Base-by-base conservation (phyloP, 2,113 vertebrate species). In the Pygoscelis antarcticus region DNA sequence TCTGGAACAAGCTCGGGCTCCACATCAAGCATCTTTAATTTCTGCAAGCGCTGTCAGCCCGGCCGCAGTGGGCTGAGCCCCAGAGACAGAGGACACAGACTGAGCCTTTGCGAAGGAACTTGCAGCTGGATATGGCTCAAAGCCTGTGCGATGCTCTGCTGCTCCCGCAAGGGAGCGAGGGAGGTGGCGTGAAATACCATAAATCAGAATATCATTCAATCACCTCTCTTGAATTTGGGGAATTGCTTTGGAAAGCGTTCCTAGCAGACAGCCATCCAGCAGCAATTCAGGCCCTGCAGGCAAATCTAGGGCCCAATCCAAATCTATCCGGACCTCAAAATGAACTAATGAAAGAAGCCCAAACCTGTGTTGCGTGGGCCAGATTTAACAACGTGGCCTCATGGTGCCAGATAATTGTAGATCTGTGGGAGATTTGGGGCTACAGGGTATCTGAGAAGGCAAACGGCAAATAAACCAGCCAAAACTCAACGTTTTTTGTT, bases 131-230 rank as follows among this genome's bases (percentile, higher is more conserved):
- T 25, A 2, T 0, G 2, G 68, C 90, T 60, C 79, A 5, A 26
- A 58, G 47, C 0, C 0, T 1, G 0, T 0, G 29, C 7, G 5
- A 68, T 11, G 70, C 54, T 40, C 27, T 7, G 30, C 17, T 36
- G 77, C 42, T 25, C n/a, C 62, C 19, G 81, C 19, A 13, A 30
- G 7, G 64, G 54, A 32, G 5, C 0, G 6, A 38, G 51, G 46
- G n/a, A 74, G 74, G 49, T 1, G 65, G 16, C 1, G 8, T 11
- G 27, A 25, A 12, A 75, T 19, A 7, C 66, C 70, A 10, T 32
- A 22, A 64, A 76, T 20, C 51, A 18, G 70, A 69, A 26, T 0
- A 3, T 12, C 32, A 1, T n/a, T 27, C 75, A 2, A 3, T 12
- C 58, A 10, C 49, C 25, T 26, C 74, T 65, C 81, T 1, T 7